Evolutionary conservation across 2,888 invertebrate species (phyloP).

Genomic region (Clanis bilineata): DNA sequence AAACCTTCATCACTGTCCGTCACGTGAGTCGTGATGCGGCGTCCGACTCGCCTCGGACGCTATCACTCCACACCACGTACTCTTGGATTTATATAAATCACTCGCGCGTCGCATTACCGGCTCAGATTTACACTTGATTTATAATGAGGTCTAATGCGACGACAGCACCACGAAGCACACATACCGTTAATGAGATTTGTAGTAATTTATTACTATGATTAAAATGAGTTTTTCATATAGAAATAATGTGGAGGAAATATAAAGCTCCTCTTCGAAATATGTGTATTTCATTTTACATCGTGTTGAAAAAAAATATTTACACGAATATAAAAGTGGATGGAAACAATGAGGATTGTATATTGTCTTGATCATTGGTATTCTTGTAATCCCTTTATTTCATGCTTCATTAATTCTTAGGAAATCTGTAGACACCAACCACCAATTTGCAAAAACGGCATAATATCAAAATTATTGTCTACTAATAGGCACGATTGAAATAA

Average conservation of each 20-base stretch:
- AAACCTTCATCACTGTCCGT: background rate
- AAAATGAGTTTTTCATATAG: conserved; percentile 6
- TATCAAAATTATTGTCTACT: too few relatives aligned
- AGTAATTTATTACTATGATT: conserved; percentile 10
- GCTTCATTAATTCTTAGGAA: too few relatives aligned
- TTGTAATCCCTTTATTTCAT: too few relatives aligned
- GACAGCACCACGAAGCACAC: conserved; percentile 1
- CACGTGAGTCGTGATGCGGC: too few relatives aligned
- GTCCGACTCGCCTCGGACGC: background rate
- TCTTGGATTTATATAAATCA: background rate
- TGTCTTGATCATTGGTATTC: too few relatives aligned
- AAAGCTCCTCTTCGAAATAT: background rate
- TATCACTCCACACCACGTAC: conserved; percentile 1
- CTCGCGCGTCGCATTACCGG: conserved; percentile 2
- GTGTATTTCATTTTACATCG: background rate
- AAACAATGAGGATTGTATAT: too few relatives aligned
- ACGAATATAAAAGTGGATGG: background rate
- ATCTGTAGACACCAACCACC: too few relatives aligned
- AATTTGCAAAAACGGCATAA: too few relatives aligned
- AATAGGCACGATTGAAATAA: too few relatives aligned
- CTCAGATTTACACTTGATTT: background rate
- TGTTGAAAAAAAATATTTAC: background rate
- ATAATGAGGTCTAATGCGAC: conserved; percentile 5
- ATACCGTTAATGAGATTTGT: conserved; percentile 9
- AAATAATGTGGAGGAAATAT: background rate